Evolutionary conservation across 2,797 vertebrate species (phyloP).

Genomic region (Malurus leucopterus): DNA sequence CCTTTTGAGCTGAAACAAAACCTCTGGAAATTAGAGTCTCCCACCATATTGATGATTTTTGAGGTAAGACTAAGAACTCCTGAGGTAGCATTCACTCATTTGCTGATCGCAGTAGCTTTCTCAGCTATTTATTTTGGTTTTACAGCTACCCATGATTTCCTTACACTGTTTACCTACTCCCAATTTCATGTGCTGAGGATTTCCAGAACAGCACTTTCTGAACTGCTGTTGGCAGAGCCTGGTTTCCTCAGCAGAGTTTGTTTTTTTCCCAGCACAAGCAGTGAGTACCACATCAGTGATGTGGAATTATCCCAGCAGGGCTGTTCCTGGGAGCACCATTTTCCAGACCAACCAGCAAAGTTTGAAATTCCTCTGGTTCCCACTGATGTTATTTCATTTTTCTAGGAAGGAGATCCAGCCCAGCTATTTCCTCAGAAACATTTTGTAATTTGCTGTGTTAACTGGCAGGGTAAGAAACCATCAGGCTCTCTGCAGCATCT

Average conservation of each 20-base stretch:
- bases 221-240: background rate
- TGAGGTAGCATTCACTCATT: background rate
- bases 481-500: background rate
- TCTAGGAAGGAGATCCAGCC: background rate
- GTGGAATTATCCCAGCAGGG: background rate
- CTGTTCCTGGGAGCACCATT: background rate
- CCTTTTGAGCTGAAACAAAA: background rate
- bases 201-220: background rate
- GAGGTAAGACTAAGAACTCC: background rate
- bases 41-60: background rate
- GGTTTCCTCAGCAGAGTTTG: background rate
- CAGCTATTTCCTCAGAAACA: background rate
- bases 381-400: fast-evolving
- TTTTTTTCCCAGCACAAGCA: background rate
- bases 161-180: background rate
- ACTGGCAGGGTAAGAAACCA: background rate
- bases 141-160: background rate
- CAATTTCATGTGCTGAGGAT: background rate
- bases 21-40: background rate
- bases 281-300: no score
- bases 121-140: background rate
- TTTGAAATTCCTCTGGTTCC: background rate
- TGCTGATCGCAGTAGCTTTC: background rate
- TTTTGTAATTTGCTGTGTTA: background rate
- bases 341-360: background rate